Evolutionary conservation across 2,888 invertebrate species (phyloP).

Genomic region (Drosophila algonquin): DNA sequence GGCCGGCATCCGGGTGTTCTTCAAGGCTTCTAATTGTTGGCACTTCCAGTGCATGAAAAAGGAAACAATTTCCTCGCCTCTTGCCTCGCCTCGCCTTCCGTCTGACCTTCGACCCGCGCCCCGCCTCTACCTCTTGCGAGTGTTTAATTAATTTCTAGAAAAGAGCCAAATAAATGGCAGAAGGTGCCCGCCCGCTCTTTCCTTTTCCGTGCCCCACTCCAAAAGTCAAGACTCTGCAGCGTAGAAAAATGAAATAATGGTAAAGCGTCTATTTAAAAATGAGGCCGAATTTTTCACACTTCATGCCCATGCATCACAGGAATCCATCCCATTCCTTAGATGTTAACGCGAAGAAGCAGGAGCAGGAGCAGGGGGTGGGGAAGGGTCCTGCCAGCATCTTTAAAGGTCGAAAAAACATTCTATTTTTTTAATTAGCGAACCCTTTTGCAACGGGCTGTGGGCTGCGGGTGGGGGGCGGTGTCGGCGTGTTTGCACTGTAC

Average conservation of each 20-base stretch:
- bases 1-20: background rate
- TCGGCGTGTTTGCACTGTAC: slow-evolving; percentile 46
- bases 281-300: slow-evolving; percentile 60
- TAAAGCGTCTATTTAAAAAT: slow-evolving; percentile 58
- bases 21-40: slow-evolving; percentile 30
- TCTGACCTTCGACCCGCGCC: slow-evolving; percentile 50
- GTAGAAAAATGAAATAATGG: slow-evolving; percentile 18
- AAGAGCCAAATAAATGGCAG: slow-evolving; percentile 53
- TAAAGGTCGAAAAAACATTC: slow-evolving; percentile 50
- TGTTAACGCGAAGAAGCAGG: slow-evolving; percentile 5
- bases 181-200: slow-evolving; percentile 8
- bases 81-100: background rate
- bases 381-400: slow-evolving; percentile 36
- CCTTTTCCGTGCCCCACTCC: background rate
- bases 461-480: background rate
- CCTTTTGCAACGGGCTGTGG: slow-evolving; percentile 22
- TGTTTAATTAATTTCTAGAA: slow-evolving; percentile 69
- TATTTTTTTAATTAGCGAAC: slow-evolving; percentile 70
- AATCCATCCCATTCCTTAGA: background rate
- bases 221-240: slow-evolving; percentile 1
- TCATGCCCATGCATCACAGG: slow-evolving; percentile 43
- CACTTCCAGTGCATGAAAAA: slow-evolving; percentile 17
- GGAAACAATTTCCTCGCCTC: slow-evolving; percentile 23
- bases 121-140: background rate
- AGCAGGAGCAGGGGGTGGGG: slow-evolving; percentile 8